These are phyloP conservation scores for Nestor notabilis DNA, from an alignment of 2,113 vertebrate genomes.

Conservation along the genomic window DNA sequence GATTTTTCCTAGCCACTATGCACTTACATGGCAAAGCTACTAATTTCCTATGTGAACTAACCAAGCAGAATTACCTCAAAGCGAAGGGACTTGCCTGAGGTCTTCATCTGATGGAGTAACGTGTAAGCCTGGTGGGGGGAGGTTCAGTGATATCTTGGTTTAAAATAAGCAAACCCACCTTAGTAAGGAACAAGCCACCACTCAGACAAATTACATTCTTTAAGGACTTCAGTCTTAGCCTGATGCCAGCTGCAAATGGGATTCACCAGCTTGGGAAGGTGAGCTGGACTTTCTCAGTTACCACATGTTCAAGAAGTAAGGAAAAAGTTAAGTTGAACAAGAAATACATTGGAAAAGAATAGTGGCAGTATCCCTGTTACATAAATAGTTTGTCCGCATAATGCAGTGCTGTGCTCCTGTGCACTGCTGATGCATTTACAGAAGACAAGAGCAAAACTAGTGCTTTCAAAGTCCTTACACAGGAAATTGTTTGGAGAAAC, in stretches of 20 bases:
- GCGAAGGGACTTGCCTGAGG: not conserved
- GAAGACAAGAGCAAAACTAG: not conserved
- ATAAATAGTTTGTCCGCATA: accelerated
- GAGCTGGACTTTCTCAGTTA: not conserved
- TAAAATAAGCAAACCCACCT: not conserved
- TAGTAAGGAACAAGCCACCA: not conserved
- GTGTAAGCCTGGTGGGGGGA: not conserved
- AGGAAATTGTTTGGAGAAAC: not conserved
- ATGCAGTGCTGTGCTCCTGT: not conserved
- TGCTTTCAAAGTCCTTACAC: not conserved
- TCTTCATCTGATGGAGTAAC: not conserved
- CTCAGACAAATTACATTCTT: not conserved
- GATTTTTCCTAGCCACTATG: not conserved
- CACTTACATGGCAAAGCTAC: not conserved
- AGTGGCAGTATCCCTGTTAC: not conserved
- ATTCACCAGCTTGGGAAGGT: not conserved
- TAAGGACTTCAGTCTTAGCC: not conserved
- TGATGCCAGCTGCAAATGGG: not conserved
- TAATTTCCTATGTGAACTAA: not conserved
- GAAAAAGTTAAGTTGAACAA: not conserved
- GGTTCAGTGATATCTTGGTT: not conserved
- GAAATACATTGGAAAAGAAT: not conserved
- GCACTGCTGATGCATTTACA: not conserved
- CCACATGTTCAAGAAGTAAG: not conserved
- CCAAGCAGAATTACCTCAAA: not conserved